These are phyloP conservation scores for Corythornis madagascariensis DNA, from an alignment of 2,113 vertebrate genomes.

Conservation along the genomic window DNA sequence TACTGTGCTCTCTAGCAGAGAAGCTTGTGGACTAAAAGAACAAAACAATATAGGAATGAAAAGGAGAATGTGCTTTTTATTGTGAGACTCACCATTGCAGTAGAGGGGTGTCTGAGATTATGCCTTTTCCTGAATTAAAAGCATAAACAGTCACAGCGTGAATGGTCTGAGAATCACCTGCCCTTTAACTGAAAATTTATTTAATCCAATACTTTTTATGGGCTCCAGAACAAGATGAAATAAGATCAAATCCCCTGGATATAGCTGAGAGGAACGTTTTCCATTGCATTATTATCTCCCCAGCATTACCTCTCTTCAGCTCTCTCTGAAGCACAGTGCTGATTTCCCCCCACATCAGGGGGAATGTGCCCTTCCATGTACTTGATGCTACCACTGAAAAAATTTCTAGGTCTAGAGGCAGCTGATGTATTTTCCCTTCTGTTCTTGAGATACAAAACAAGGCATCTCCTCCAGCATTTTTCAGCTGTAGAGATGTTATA, in stretches of 20 bases:
- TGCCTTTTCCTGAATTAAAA: neutral
- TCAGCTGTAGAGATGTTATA: slow-evolving; percentile 7
- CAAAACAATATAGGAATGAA: neutral
- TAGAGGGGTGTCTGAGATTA: neutral
- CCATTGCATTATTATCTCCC: neutral
- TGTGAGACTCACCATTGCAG: neutral
- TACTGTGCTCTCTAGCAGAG: neutral
- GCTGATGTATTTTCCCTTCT: neutral
- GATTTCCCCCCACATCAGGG: neutral
- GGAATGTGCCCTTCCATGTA: neutral
- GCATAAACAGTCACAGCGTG: neutral
- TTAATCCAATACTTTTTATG: neutral
- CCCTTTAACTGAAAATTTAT: neutral
- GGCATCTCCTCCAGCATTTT: slow-evolving; percentile 23
- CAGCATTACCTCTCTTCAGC: neutral
- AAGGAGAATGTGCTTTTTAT: neutral
- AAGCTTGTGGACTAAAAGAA: neutral
- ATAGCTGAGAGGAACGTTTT: neutral
- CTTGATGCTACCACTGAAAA: neutral
- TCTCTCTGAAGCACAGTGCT: neutral
- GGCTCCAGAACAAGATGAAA: neutral
- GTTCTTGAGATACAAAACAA: neutral
- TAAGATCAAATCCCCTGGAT: neutral
- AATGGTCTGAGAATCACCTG: neutral
- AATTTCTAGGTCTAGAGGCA: neutral